A percentile compares a stretch with the other conserved stretches of the same genome.
Evolutionary conservation across 2,888 invertebrate genomes (phyloP).

Genomic region (Caenorhabditis drosophilae): DNA sequence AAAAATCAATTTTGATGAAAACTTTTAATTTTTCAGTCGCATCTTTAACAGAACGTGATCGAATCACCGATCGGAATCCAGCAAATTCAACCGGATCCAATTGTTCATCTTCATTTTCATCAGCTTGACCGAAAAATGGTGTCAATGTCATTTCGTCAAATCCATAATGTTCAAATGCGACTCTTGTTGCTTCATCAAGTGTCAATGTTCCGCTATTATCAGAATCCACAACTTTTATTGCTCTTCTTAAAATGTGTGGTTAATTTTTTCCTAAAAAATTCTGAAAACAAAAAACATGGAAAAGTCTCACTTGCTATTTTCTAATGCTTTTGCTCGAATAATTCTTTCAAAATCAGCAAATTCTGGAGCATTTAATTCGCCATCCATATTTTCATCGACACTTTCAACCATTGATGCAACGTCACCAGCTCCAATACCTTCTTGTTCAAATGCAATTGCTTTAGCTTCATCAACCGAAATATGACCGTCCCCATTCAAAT

Average conservation of each 20-base stretch:
- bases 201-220: slow-evolving; percentile 66
- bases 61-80: slow-evolving; percentile 61
- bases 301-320: slow-evolving; percentile 62
- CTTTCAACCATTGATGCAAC: slow-evolving; percentile 65
- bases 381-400: slow-evolving; percentile 61
- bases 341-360: slow-evolving; percentile 66
- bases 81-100: slow-evolving; percentile 67
- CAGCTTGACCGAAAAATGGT: slow-evolving; percentile 68
- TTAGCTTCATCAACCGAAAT: slow-evolving; percentile 66
- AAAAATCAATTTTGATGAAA: no score
- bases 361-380: slow-evolving; percentile 66
- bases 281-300: no score
- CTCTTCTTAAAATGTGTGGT: slow-evolving; percentile 20
- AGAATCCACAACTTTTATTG: slow-evolving; percentile 58
- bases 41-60: slow-evolving; percentile 46
- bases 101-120: slow-evolving; percentile 66
- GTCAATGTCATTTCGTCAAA: slow-evolving; percentile 54
- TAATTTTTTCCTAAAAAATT: not conserved
- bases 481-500: slow-evolving; percentile 63
- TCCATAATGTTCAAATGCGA: slow-evolving; percentile 64
- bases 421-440: slow-evolving; percentile 61
- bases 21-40: slow-evolving; percentile 51
- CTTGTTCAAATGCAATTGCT: slow-evolving; percentile 63
- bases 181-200: slow-evolving; percentile 64
- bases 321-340: slow-evolving; percentile 62